A percentile compares a stretch with the other conserved stretches of the same genome.
These are phyloP conservation scores for Goniozus legneri DNA, from an alignment of 1,140 invertebrate genomes.

Conservation along the genomic window DNA sequence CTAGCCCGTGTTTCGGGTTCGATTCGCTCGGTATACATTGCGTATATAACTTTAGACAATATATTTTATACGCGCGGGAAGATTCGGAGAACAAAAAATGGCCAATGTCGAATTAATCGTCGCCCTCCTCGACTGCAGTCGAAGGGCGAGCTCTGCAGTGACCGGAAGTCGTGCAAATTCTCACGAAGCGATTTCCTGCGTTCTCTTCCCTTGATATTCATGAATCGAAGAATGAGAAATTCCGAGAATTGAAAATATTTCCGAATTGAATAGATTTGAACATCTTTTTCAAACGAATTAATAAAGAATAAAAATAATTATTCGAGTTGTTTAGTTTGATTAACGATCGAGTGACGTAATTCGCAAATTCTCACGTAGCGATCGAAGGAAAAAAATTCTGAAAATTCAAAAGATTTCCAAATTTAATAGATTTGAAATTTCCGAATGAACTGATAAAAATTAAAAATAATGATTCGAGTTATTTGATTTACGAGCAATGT, in stretches of 20 bases:
- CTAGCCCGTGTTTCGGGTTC: neutral
- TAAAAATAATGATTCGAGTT: too few relatives aligned
- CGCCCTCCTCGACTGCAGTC: neutral
- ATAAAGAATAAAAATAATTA: neutral
- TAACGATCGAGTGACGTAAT: neutral
- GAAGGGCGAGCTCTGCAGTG: conserved; percentile 13
- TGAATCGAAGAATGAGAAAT: too few relatives aligned
- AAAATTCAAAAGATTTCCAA: too few relatives aligned
- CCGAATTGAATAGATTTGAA: too few relatives aligned
- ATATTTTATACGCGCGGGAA: neutral
- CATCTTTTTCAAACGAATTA: too few relatives aligned
- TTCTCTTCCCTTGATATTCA: conserved; percentile 7
- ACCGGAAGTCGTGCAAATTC: conserved; percentile 39
- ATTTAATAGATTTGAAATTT: too few relatives aligned
- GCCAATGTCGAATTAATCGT: conserved; percentile 23
- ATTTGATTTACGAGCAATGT: too few relatives aligned
- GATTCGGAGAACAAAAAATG: neutral
- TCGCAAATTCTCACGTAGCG: neutral
- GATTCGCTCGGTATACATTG: neutral
- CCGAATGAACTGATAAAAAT: too few relatives aligned
- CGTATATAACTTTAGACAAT: too few relatives aligned
- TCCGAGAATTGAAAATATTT: too few relatives aligned
- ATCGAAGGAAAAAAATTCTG: too few relatives aligned
- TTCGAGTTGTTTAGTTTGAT: neutral
- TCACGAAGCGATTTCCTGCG: conserved; percentile 48